phyloP scores from a whole-genome alignment of 2,113 vertebrate genomes.

The Platichthys stellatus region DNA sequence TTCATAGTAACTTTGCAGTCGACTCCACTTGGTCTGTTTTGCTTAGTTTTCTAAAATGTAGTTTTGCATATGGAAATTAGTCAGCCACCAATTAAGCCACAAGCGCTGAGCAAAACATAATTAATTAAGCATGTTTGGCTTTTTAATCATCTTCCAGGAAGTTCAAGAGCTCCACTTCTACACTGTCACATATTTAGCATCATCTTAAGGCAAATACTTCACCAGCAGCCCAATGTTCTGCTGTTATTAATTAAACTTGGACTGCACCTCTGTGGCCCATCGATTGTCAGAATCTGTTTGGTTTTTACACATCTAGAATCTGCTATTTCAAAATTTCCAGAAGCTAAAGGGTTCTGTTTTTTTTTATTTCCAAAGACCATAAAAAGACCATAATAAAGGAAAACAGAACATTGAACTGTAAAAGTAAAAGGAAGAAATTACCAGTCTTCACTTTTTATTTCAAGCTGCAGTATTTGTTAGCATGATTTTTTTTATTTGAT shows the following conservation, averaged over 20 bases:
- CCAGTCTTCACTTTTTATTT: neutral
- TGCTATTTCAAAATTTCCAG: conserved; percentile 10
- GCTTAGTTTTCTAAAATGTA: conserved; percentile 16
- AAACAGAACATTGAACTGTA: neutral
- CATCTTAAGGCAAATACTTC: conserved; percentile 36
- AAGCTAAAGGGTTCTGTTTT: conserved; percentile 3
- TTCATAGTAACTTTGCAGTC: conserved; percentile 8
- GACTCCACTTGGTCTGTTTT: conserved; percentile 21
- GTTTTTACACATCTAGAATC: conserved; percentile 21
- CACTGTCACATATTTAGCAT: conserved; percentile 36
- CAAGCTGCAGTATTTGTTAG: neutral
- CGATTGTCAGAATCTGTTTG: neutral
- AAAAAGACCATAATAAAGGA: neutral
- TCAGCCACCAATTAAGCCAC: conserved; percentile 60
- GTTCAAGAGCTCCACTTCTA: conserved; percentile 54
- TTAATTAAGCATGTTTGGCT: conserved; percentile 74
- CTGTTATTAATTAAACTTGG: conserved; percentile 7
- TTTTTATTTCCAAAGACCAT: conserved; percentile 10
- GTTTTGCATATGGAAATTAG: conserved; percentile 55
- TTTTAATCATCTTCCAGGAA: conserved; percentile 74
- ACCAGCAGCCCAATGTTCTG: conserved; percentile 8
- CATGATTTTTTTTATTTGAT: neutral
- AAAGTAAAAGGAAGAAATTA: neutral
- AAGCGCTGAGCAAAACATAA: conserved; percentile 60
- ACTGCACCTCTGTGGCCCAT: neutral